Base-by-base conservation (phyloP, 1,140 invertebrate species). In the Drosophila chauvacae region DNA sequence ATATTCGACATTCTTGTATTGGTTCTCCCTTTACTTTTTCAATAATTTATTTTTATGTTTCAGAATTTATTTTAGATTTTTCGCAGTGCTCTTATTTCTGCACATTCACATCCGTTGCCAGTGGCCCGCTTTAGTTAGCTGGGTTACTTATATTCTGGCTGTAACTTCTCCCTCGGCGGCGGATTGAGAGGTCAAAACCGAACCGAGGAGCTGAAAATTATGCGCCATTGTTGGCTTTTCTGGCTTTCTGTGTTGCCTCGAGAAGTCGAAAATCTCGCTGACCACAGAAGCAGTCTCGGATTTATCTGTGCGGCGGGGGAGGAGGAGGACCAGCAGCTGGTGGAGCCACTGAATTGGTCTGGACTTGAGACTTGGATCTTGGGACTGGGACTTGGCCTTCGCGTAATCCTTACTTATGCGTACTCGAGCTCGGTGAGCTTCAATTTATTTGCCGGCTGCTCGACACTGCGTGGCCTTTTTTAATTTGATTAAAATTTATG, bases 401-500 rank as follows among this genome's bases (percentile, higher is more conserved):
- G 48, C 37, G 81, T 88, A 88, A 88, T 90, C 84, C 85, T 90
- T 88, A 88, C 84, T 88, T 88, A 88, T 88, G 84, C 81, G 84
- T 72, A 76, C 69, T 37, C 35, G 23, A 28, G 26, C 41, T 51
- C 47, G 37, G 56, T 26, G 61, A 72, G 62, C 63, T 77, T 87
- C 57, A 88, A 88, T 87, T 87, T 87, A 87, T 87, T 77, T 87
- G 76, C 63, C 41, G 53, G 48, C 58, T 64, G 60, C 47, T 45
- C 60, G 48, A 69, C 74, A 63, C 63, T 80, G 77, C 69, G 76
- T 76, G 71, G 72, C 69, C 70, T 78, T 59, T 63, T 88, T 87
- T 88, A 90, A 88, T 88, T 90, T 88, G 84, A 90, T 90, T 90
- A 90, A 75, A 87, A 88, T 90, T 88, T 88, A 88, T 90, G 84